Conservation (phyloP, 1,140 invertebrate genomes). For the Hycleus cichorii region DNA sequence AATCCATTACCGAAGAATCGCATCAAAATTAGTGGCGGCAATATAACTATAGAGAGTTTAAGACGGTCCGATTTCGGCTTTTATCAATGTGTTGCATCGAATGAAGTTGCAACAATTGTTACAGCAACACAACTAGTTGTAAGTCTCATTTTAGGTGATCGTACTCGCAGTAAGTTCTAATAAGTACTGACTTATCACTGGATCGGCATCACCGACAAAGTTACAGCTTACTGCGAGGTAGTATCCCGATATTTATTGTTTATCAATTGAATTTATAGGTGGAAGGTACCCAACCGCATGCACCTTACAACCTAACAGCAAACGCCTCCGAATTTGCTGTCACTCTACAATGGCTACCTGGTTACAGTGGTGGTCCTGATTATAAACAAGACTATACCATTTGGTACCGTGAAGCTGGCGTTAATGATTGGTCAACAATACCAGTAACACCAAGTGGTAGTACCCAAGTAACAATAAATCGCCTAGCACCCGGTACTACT, state of each 20-base stretch:
- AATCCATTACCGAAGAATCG: conserved; percentile 68
- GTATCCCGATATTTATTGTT: neutral
- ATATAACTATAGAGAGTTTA: conserved; percentile 85
- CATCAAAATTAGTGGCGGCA: conserved; percentile 70
- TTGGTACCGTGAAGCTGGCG: conserved; percentile 79
- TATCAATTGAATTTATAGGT: neutral
- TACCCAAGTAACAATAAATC: conserved; percentile 85
- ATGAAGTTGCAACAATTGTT: conserved; percentile 88
- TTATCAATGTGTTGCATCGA: conserved; percentile 91
- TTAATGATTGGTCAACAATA: conserved; percentile 82
- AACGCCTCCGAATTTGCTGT: conserved; percentile 83
- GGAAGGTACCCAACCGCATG: conserved; percentile 78
- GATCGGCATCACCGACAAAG: neutral
- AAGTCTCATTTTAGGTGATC: conserved; percentile 84
- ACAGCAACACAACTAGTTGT: conserved; percentile 80
- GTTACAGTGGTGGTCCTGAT: conserved; percentile 89
- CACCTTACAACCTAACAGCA: conserved; percentile 88
- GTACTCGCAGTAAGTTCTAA: conserved; percentile 89
- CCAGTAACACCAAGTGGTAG: conserved; percentile 86
- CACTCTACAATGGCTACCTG: conserved; percentile 84
- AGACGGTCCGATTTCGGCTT: conserved; percentile 84
- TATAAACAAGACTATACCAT: conserved; percentile 92
- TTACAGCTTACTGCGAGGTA: too few species aligned
- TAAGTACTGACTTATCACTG: too few species aligned
- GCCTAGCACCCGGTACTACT: conserved; percentile 77